A percentile compares a stretch with the other conserved stretches of the same genome.
Conservation (phyloP, 2,113 vertebrate genomes). For the Ellobius talpinus region DNA sequence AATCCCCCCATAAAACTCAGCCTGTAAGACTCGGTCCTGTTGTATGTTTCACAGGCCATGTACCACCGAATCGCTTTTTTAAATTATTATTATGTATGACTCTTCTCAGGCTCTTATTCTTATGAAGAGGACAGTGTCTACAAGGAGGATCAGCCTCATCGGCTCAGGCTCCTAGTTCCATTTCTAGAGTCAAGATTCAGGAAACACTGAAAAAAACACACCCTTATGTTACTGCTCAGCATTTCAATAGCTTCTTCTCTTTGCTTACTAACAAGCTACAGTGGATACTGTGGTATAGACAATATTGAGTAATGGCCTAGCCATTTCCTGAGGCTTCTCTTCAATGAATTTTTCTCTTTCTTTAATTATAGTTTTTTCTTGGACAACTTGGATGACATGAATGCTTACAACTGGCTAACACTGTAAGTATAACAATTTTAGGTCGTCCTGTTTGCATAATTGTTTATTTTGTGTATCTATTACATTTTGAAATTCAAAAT, state of each 20-base stretch:
- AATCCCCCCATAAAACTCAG: background rate
- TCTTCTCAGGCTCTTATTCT: background rate
- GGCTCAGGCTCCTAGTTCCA: background rate
- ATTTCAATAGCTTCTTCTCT: background rate
- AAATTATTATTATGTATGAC: background rate
- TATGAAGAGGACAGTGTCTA: background rate
- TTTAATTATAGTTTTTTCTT: background rate
- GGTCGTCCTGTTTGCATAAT: background rate
- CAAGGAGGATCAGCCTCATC: background rate
- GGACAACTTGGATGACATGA: background rate
- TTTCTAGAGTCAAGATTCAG: background rate
- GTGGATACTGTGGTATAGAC: background rate
- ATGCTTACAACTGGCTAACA: background rate
- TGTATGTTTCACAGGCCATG: background rate
- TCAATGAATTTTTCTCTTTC: background rate
- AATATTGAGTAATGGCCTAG: background rate
- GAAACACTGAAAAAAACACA: background rate
- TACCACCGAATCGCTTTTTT: background rate
- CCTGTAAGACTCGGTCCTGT: background rate
- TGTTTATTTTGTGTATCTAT: background rate
- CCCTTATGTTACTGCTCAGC: background rate
- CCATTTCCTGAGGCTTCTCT: background rate
- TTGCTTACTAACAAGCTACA: background rate
- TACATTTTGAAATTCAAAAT: constrained; percentile 29
- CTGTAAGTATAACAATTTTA: background rate